phyloP scores from a whole-genome alignment of 2,113 vertebrate genomes.

The Tinamus guttatus region DNA sequence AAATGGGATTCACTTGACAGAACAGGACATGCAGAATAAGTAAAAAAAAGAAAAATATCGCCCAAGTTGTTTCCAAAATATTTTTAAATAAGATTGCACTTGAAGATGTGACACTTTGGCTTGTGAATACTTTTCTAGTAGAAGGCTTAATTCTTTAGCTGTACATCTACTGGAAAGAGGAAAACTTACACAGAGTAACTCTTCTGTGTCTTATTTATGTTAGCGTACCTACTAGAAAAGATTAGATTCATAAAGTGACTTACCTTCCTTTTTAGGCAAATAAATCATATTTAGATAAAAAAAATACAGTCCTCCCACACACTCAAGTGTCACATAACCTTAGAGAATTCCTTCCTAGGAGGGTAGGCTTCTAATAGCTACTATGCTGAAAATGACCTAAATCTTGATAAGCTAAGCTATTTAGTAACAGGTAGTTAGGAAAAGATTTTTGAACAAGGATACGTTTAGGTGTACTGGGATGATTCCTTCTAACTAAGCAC shows the following conservation, averaged over 20 bases:
- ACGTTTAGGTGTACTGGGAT: not conserved
- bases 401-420: not conserved
- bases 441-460: not conserved
- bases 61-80: not conserved
- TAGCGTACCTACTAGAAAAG: not conserved
- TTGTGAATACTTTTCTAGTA: not conserved
- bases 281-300: not conserved
- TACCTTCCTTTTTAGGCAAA: not conserved
- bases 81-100: not conserved
- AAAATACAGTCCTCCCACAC: not conserved
- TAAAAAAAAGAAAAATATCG: fast-evolving
- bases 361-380: not conserved
- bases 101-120: not conserved
- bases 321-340: not conserved
- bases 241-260: not conserved
- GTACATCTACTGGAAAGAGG: not conserved
- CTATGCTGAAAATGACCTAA: not conserved
- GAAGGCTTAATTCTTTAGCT: not conserved
- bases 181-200: fast-evolving
- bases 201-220: not conserved
- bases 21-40: not conserved
- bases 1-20: not conserved
- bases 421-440: not conserved
- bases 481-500: not conserved
- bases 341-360: not conserved